Conservation (phyloP, 1,140 invertebrate species). For the Drosophila fuyamai region DNA sequence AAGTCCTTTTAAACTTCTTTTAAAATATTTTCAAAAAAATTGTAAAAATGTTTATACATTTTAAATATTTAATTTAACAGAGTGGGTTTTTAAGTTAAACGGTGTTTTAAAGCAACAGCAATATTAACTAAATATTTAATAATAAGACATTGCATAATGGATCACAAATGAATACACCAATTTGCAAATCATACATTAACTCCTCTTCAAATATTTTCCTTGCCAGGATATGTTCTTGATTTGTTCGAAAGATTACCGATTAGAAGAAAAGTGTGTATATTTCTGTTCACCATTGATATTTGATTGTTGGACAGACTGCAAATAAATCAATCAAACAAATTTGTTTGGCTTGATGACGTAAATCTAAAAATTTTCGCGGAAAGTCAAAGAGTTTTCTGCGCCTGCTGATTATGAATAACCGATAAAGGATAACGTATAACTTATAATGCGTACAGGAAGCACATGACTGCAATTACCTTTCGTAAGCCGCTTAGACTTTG, state of each 20-base stretch:
- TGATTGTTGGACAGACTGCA: not conserved
- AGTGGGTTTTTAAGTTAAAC: too few relatives aligned
- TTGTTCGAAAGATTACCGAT: too few relatives aligned
- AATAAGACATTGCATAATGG: too few relatives aligned
- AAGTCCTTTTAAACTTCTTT: too few relatives aligned
- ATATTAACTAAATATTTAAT: too few relatives aligned
- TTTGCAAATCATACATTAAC: too few relatives aligned
- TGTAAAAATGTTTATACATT: too few relatives aligned
- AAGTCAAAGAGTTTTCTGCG: constrained; percentile 17
- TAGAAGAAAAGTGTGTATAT: not conserved
- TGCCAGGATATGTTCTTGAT: not conserved
- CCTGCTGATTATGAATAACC: constrained; percentile 19
- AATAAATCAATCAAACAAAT: not conserved
- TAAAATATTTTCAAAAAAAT: too few relatives aligned
- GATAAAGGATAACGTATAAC: constrained; percentile 18
- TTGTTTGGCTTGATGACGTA: not conserved
- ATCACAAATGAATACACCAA: too few relatives aligned
- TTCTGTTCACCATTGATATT: too few relatives aligned
- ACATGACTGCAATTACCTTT: constrained; percentile 58
- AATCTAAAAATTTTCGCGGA: not conserved
- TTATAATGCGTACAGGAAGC: not conserved
- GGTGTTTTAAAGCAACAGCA: too few relatives aligned
- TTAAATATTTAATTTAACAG: too few relatives aligned
- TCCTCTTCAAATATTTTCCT: not conserved
- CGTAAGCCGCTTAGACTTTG: constrained; percentile 66